Evolutionary conservation across 2,888 invertebrate genomes (phyloP).

Genomic region (Smittia aterrima): DNA sequence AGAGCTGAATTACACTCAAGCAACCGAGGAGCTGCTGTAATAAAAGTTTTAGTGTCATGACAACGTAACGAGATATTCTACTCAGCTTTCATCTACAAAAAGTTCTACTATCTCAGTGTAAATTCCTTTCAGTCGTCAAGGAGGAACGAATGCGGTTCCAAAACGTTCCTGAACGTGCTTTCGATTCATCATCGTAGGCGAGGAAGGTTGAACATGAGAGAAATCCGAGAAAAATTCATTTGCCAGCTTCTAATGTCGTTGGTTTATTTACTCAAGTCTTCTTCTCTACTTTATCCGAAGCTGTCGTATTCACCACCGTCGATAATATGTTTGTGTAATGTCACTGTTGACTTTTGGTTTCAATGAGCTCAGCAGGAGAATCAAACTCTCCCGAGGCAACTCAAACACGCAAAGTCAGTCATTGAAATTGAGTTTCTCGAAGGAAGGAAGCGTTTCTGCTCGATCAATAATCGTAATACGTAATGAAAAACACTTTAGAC

Average conservation of each 20-base stretch:
- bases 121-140: background rate
- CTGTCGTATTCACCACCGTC: constrained; percentile 21
- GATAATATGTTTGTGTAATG: constrained; percentile 27
- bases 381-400: background rate
- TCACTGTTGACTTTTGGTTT: constrained; percentile 16
- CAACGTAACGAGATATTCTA: constrained; percentile 15
- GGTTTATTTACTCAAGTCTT: constrained; percentile 11
- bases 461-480: constrained; percentile 38
- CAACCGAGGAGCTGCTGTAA: constrained; percentile 9
- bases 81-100: background rate
- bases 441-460: constrained; percentile 24
- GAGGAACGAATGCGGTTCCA: background rate
- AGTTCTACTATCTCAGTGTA: background rate
- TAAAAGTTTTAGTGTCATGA: constrained; percentile 15
- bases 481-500: constrained; percentile 22
- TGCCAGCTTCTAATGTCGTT: background rate
- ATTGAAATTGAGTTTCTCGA: background rate
- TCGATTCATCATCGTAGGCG: background rate
- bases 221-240: constrained; percentile 18
- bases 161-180: background rate
- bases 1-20: constrained; percentile 10
- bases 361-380: background rate
- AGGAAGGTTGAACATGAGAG: background rate
- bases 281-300: background rate
- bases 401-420: background rate